Base-by-base conservation (phyloP, 2,888 invertebrate species). In the Trichacis sp. region DNA sequence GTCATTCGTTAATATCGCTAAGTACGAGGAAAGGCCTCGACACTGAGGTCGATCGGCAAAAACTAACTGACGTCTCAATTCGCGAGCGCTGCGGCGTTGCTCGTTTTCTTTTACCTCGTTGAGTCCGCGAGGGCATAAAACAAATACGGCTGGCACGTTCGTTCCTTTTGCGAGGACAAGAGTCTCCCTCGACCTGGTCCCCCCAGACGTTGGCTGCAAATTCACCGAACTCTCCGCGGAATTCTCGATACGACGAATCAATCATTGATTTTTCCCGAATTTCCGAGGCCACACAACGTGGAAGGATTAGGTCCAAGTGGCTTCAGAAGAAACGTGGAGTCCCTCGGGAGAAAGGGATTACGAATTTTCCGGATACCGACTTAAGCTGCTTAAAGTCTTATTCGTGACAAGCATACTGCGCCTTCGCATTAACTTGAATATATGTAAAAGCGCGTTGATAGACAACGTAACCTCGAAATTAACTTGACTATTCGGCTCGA, bases 1-100 rank as follows among this genome's bases (percentile, higher is more conserved):
- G 33, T 46, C 53, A 60, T 49, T 69, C 60, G 69, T 69, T 64
- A 67, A 65, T 63, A 60, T 64, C 64, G 64, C 62, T 65, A 65
- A 69, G 59, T 65, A 53, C 57, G 57, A 65, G 60, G 59, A 61
- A 61, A 53, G 60, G 56, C 59, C 57, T 38, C 33, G 24, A 49
- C 49, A 30, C 53, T 53, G 52, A 58, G 50, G 57, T 55, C 68
- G 61, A 61, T 58, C 64, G 48, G 54, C 61, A 68, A 71, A 70
- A 70, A 65, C 61, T 40, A 53, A 45, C 40, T 70, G 64, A 58
- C 50, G 56, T 64, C 69, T 70, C 62, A 67, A 67, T 64, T 62
- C 64, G 45, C 52, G 59, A 56, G 60, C 49, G 58, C 49, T 50
- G 24, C 40, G 60, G 40, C 53, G 50, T 45, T 47, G 45, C 45